A percentile compares a stretch with the other conserved stretches of the same genome.
These are phyloP conservation scores for Botrylloides violaceus DNA, from an alignment of 23 tunicate species.

Conservation along the genomic window DNA sequence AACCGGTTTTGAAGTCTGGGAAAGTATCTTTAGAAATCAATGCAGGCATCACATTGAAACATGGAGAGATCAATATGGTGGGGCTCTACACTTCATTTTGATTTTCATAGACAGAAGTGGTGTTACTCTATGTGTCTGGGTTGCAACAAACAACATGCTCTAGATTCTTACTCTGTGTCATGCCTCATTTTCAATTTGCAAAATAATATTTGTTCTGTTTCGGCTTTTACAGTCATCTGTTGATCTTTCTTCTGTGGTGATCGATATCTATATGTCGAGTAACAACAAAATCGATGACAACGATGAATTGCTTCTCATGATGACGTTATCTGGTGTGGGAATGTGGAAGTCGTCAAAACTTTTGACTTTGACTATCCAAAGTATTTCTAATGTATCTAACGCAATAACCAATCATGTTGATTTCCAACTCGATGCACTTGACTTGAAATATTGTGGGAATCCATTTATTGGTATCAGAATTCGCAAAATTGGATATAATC, in stretches of 20 bases:
- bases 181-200: no score
- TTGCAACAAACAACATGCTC: no score
- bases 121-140: no score
- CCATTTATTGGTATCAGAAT: background rate
- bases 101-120: no score
- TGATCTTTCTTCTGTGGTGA: background rate
- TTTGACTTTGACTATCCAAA: background rate
- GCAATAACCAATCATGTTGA: background rate
- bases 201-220: no score
- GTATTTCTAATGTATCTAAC: background rate
- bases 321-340: background rate
- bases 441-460: conserved; percentile 24
- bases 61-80: background rate
- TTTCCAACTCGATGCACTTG: background rate
- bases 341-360: conserved; percentile 4
- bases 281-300: background rate
- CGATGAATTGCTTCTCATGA: background rate
- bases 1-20: background rate
- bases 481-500: background rate
- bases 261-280: conserved; percentile 6
- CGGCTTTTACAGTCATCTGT: no score
- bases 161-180: no score
- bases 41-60: background rate
- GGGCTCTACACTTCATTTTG: no score
- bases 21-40: background rate